Evolutionary conservation across 2,113 vertebrate species (phyloP), one percentile per base, ranked within the genome.

Genomic region (Brachyistius frenatus): DNA sequence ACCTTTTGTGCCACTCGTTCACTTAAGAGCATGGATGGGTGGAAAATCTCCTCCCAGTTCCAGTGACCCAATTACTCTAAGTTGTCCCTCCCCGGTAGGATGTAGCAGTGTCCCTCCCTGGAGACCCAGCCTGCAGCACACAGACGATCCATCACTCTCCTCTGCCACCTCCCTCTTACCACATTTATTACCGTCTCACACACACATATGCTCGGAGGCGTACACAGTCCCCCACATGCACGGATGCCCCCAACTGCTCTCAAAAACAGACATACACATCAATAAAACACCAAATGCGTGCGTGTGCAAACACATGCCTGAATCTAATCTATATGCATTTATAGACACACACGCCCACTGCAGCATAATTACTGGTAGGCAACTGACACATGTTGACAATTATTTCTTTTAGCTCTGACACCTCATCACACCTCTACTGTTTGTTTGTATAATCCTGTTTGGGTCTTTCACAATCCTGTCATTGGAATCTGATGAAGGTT

Each of bases 11-110:
- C 36, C 31, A 53, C 81, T 81, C 66, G 74, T 73, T 75, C 60
- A 53, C 81, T 86, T 86, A 74, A 92, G 86, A 86, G 86, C 66
- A 72, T 63, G 72, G 77, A 81, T 85, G 54, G 61, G 33, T 81
- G 80, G 85, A 91, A 87, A 72, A 82, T 83, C 86, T 89, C 61
- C 77, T 76, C 84, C 87, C 75, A 82, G 65, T 76, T 66, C 80
- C 86, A 76, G 74, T 93, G 91, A 93, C 93, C 91, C 89, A 92
- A 91, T 93, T 93, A 93, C 89, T 92, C 85, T 88, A 88, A 91
- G 90, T 91, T 86, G 86, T 91, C 81, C 86, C 89, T 86, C 78
- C 83, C 62, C 70, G 54, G 81, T 85, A 68, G 78, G 85, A 88
- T 89, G 89, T 67, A 75, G 86, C 90, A 35, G 52, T 53, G 78